Evolutionary conservation across 2,113 vertebrate species (phyloP), one percentile per base, ranked within the genome.

Genomic region (Anolis carolinensis): DNA sequence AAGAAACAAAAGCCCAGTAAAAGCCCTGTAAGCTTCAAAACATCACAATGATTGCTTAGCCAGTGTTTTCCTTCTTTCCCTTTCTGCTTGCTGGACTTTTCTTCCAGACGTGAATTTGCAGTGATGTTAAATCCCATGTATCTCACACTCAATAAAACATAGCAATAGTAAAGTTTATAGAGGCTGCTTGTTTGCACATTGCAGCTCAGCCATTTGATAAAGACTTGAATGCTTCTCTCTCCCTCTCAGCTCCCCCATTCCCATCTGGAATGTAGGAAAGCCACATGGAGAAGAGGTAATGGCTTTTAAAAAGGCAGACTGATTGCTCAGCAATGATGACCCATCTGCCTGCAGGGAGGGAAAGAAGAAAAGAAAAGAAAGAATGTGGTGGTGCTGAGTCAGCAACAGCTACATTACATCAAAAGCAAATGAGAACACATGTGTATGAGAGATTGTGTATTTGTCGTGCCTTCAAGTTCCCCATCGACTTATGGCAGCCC

Each of bases 241-340:
- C 8, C 4, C 30, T 27, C 3, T 21, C 65, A n/a, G 7, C 27
- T 18, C 25, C 63, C 63, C 27, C 52, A 59, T 23, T n/a, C 32
- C 21, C 59, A 94, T 94, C 93, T 93, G 93, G 93, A 95, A 94
- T n/a, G 90, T 89, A 91, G 90, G 91, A 94, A 95, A 93, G 93
- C 91, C 1, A 86, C 87, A 84, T 92, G 87, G 91, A 91, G 86
- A 30, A 67, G 86, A 92, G 92, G 82, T 88, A 93, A 87, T 59
- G 87, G 93, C 88, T 91, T n/a, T 87, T 93, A 91, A 91, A 84
- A 65, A 92, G 59, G 80, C 89, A 88, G 88, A 87, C 78, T 87
- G 91, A 95, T 93, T 93, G 86, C 88, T 93, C 0, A 4, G 89
- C 88, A 11, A 68, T 3, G 72, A 71, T 92, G 92, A 95, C 88